Conservation (phyloP, 2,888 invertebrate genomes). For the Allophyes oxyacanthae region DNA sequence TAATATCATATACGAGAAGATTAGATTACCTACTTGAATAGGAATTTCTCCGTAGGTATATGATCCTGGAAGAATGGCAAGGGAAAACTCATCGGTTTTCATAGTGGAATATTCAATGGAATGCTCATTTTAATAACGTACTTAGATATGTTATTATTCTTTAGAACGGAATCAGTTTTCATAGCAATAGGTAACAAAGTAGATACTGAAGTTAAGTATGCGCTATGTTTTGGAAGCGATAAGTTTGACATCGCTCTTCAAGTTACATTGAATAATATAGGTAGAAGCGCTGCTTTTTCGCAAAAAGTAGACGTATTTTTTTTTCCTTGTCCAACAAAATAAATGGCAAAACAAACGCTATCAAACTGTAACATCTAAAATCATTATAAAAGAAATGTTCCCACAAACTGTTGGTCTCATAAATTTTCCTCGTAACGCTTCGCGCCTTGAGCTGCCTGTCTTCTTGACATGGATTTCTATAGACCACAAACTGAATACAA, state of each 20-base stretch:
- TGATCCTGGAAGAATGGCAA: conserved; percentile 46
- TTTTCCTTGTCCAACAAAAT: not conserved
- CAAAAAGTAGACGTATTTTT: no score
- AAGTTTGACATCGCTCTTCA: no score
- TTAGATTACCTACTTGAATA: conserved; percentile 69
- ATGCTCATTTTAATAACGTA: conserved; percentile 7
- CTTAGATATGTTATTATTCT: no score
- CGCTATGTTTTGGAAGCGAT: no score
- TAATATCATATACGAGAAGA: conserved; percentile 67
- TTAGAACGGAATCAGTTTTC: no score
- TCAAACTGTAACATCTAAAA: conserved; percentile 44
- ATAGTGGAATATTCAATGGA: conserved; percentile 2
- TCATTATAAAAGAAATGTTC: conserved; percentile 61
- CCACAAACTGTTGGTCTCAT: conserved; percentile 70
- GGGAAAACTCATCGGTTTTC: conserved; percentile 1
- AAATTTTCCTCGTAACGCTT: conserved; percentile 81
- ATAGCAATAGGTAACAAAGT: no score
- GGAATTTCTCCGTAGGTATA: conserved; percentile 45
- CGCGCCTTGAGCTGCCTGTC: conserved; percentile 79
- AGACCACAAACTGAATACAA: conserved; percentile 84
- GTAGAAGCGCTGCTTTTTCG: no score
- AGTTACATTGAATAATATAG: no score
- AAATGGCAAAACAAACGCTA: conserved; percentile 20
- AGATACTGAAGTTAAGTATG: no score
- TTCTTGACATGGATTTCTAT: conserved; percentile 89